Conservation (phyloP, 2,113 vertebrate genomes). For the Sylvia atricapilla region DNA sequence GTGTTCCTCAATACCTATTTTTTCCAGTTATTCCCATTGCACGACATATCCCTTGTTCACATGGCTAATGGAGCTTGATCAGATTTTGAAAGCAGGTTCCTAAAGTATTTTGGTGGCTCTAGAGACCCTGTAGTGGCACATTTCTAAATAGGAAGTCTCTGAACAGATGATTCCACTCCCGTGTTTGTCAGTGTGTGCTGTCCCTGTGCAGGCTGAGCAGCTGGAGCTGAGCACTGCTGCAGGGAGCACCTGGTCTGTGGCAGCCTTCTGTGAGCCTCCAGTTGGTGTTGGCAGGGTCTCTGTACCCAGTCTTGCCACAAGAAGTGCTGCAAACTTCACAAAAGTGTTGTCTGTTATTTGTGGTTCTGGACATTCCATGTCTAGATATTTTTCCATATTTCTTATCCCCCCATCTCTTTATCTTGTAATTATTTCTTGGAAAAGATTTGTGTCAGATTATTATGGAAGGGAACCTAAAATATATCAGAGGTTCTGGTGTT, state of each 20-base stretch:
- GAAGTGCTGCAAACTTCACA: neutral
- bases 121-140: neutral
- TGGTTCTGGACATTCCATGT: neutral
- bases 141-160: neutral
- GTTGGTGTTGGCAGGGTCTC: neutral
- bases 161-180: neutral
- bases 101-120: neutral
- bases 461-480: neutral
- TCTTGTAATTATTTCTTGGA: neutral
- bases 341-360: neutral
- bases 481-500: neutral
- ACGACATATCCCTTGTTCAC: fast-evolving
- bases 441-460: neutral
- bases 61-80: neutral
- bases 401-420: neutral
- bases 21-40: neutral
- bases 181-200: neutral
- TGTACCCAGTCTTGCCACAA: neutral
- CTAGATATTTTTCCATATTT: neutral
- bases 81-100: neutral
- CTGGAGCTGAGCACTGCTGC: neutral
- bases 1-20: neutral
- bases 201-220: neutral
- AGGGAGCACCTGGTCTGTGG: fast-evolving
- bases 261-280: neutral